Evolutionary conservation across 2,113 vertebrate genomes (phyloP), one percentile per base, ranked within the genome.

Genomic region (Corydoras maculifer): DNA sequence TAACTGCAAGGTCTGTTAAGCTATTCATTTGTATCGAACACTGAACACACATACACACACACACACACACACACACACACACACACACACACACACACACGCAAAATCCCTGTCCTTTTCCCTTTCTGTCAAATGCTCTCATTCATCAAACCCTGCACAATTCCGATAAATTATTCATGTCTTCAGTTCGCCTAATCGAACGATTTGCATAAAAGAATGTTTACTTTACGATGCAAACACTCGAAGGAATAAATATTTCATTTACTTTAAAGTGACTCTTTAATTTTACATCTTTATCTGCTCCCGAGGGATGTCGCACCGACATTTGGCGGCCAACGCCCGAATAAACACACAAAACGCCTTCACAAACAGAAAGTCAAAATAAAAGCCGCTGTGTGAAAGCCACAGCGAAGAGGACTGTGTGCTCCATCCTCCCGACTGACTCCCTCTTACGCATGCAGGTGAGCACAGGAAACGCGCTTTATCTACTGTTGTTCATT

Each of bases 131-230:
- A 69, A 55, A 72, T 58, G 49, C 48, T 69, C 9, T 43, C 57
- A 66, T 32, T 69, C 65, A 68, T 68, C 69, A 63, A 73, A 73
- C 50, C 66, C 55, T 72, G 61, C 63, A 31, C n/a, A 7, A 69
- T 75, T 51, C n/a, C n/a, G 53, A 75, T 75, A 70, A 66, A 77
- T 80, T 69, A 77, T 77, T 77, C 74, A 79, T 74, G 69, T 18
- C 50, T 29, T 35, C n/a, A 58, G 65, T 74, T 75, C 64, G 73
- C 69, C 74, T 68, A 80, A 78, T 78, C 70, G 72, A 78, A 75
- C 69, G 58, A 75, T 75, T 79, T 75, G 68, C 50, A 75, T 75
- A 73, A 76, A 76, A 72, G 58, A 61, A 58, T 64, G 68, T 78
- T 66, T 78, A 65, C 60, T 73, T 73, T 73, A 58, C 30, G 65